phyloP scores from a whole-genome alignment of 2,113 vertebrate genomes.

The Numida meleagris region DNA sequence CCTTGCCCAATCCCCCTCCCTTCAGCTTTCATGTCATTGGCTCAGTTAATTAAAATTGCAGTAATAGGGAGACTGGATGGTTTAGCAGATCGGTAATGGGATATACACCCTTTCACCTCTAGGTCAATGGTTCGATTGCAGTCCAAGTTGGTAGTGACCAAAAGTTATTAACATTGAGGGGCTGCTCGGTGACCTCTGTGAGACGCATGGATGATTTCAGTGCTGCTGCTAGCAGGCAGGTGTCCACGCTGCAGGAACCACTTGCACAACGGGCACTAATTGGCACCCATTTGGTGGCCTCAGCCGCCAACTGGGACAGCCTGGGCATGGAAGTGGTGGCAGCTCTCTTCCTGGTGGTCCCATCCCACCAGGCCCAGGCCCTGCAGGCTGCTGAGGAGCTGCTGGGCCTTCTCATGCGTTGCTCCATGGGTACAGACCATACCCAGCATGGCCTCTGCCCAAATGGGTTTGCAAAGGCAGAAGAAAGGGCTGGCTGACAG shows the following conservation, averaged over 20 bases:
- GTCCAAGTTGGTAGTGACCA: constrained; percentile 55
- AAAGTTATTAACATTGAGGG: constrained; percentile 65
- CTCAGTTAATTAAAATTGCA: constrained; percentile 73
- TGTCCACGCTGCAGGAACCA: constrained; percentile 21
- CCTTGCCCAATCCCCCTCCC: constrained; percentile 5
- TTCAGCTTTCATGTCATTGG: constrained; percentile 65
- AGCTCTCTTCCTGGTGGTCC: neutral
- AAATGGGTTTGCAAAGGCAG: neutral
- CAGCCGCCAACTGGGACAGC: neutral
- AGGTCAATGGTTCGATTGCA: constrained; percentile 60
- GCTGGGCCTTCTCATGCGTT: neutral
- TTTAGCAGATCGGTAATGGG: constrained; percentile 66
- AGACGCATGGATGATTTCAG: constrained; percentile 30
- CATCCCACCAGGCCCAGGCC: neutral
- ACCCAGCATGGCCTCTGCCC: neutral
- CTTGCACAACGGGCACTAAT: constrained; percentile 36
- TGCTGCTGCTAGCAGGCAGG: constrained; percentile 1
- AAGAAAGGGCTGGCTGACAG: neutral
- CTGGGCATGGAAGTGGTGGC: neutral
- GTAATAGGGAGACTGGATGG: constrained; percentile 54
- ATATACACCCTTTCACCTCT: constrained; percentile 71
- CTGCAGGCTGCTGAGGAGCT: neutral
- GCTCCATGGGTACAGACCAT: neutral
- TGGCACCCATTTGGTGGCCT: neutral
- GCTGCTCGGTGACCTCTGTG: constrained; percentile 53